Percentiles rank a stretch among this genome's conserved stretches.
Conservation (phyloP, 2,888 invertebrate species). For the Galeopsomyia nigrocyanea region DNA sequence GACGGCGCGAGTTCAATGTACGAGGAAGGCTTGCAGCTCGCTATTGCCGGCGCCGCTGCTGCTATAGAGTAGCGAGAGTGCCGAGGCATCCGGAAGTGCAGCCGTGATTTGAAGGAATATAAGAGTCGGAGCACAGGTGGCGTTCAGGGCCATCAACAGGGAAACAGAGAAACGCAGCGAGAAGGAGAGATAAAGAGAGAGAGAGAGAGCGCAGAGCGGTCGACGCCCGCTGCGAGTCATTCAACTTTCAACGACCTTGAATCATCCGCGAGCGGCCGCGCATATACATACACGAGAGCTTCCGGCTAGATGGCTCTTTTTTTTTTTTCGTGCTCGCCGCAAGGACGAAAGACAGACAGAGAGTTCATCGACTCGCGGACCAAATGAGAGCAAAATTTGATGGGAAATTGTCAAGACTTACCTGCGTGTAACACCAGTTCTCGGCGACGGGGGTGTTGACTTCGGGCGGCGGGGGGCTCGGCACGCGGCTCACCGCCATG, state of each 20-base stretch:
- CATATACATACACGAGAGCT: too few species aligned
- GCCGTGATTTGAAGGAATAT: background rate
- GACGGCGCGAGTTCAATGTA: conserved; percentile 35
- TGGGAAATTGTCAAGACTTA: conserved; percentile 66
- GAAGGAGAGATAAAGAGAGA: too few species aligned
- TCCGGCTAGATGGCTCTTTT: conserved; percentile 4
- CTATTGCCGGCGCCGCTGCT: conserved; percentile 4
- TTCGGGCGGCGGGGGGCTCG: conserved; percentile 95
- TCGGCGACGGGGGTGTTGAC: conserved; percentile 98
- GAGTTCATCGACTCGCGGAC: conserved; percentile 10
- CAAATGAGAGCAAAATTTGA: too few species aligned
- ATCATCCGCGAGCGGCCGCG: conserved; percentile 45
- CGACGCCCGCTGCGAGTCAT: conserved; percentile 67
- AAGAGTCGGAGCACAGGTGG: background rate
- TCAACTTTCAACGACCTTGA: conserved; percentile 64
- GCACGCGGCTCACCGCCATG: conserved; percentile 97
- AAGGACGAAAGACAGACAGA: conserved; percentile 3
- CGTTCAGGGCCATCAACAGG: background rate
- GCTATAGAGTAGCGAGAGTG: background rate
- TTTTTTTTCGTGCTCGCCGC: background rate
- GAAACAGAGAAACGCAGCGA: background rate
- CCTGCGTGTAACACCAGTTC: conserved; percentile 99
- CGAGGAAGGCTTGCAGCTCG: conserved; percentile 20
- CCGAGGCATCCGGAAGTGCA: too few species aligned
- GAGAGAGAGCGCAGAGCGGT: conserved; percentile 52